Conservation (phyloP, 2,888 invertebrate genomes). For the Eurytoma californica region DNA sequence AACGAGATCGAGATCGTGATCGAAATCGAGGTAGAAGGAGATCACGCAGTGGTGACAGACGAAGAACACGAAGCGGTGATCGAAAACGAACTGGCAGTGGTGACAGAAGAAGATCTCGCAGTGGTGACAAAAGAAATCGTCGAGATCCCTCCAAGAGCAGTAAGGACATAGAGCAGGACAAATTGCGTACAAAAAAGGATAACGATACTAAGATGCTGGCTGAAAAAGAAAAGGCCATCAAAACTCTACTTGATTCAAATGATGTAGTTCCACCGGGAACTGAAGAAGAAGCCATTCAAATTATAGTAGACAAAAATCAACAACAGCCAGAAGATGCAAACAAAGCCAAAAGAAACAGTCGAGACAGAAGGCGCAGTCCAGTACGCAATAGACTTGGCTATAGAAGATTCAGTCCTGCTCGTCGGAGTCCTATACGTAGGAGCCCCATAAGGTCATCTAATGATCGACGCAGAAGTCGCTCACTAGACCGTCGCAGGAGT, state of each 20-base stretch:
- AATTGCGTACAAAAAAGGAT: slow-evolving; percentile 69
- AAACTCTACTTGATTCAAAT: slow-evolving; percentile 71
- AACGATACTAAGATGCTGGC: slow-evolving; percentile 71
- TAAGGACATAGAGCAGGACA: slow-evolving; percentile 73
- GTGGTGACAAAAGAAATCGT: slow-evolving; percentile 58
- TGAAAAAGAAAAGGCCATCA: slow-evolving; percentile 73
- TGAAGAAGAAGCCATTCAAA: slow-evolving; percentile 70
- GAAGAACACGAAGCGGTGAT: slow-evolving; percentile 18
- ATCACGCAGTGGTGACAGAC: slow-evolving; percentile 39
- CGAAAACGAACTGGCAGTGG: slow-evolving; percentile 49
- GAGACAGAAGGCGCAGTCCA: slow-evolving; percentile 61
- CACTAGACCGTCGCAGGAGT: slow-evolving; percentile 57
- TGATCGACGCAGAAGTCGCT: slow-evolving; percentile 49
- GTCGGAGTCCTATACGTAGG: slow-evolving; percentile 61
- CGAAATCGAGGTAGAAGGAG: slow-evolving; percentile 61
- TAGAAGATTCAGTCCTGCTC: slow-evolving; percentile 52
- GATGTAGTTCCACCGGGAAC: slow-evolving; percentile 72
- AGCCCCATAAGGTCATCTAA: slow-evolving; percentile 55
- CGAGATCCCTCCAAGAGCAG: slow-evolving; percentile 72
- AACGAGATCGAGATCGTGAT: too few relatives aligned
- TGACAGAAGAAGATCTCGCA: slow-evolving; percentile 51
- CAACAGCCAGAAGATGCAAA: slow-evolving; percentile 53
- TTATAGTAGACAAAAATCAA: slow-evolving; percentile 67
- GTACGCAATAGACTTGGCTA: slow-evolving; percentile 61
- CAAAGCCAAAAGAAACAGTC: slow-evolving; percentile 61